These are phyloP conservation scores for Artemia sinica DNA, from an alignment of 2,888 invertebrate genomes.

Conservation along the genomic window DNA sequence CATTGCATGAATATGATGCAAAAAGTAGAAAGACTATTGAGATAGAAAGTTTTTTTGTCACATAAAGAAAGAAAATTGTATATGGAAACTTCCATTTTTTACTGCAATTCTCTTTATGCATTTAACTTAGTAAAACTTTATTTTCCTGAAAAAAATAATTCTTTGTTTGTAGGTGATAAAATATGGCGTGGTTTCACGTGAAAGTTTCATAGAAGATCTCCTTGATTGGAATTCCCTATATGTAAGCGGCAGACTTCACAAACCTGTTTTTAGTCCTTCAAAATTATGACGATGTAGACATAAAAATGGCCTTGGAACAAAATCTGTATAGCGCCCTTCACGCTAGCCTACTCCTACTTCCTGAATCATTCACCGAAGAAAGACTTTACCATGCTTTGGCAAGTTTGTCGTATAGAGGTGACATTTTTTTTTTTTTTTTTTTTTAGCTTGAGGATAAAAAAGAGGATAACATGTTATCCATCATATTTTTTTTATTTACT, in stretches of 20 bases:
- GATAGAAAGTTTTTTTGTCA: too few species aligned
- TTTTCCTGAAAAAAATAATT: neutral
- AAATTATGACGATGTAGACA: slow-evolving; percentile 39
- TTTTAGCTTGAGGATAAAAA: neutral
- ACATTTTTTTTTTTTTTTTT: slow-evolving; percentile 8
- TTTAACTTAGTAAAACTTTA: too few species aligned
- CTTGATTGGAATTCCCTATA: slow-evolving; percentile 80
- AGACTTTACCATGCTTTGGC: slow-evolving; percentile 70
- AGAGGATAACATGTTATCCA: slow-evolving; percentile 1
- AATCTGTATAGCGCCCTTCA: slow-evolving; percentile 74
- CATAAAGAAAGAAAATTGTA: too few species aligned
- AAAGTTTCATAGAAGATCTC: slow-evolving; percentile 63
- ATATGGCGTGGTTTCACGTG: slow-evolving; percentile 77
- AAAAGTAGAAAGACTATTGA: too few species aligned
- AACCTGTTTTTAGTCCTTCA: slow-evolving; percentile 67
- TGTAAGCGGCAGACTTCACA: slow-evolving; percentile 81
- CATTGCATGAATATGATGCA: too few species aligned
- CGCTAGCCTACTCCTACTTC: slow-evolving; percentile 64
- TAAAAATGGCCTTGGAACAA: slow-evolving; percentile 48
- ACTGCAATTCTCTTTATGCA: too few species aligned
- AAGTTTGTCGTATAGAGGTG: slow-evolving; percentile 70
- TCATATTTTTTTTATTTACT: slow-evolving; percentile 17
- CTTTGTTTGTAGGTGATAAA: slow-evolving; percentile 43
- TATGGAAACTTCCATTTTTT: too few species aligned
- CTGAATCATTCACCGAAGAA: slow-evolving; percentile 68